A percentile compares a stretch with the other conserved stretches of the same genome.
These are phyloP conservation scores for Habropoda laboriosa DNA, from an alignment of 1,140 invertebrate species.

Conservation along the genomic window DNA sequence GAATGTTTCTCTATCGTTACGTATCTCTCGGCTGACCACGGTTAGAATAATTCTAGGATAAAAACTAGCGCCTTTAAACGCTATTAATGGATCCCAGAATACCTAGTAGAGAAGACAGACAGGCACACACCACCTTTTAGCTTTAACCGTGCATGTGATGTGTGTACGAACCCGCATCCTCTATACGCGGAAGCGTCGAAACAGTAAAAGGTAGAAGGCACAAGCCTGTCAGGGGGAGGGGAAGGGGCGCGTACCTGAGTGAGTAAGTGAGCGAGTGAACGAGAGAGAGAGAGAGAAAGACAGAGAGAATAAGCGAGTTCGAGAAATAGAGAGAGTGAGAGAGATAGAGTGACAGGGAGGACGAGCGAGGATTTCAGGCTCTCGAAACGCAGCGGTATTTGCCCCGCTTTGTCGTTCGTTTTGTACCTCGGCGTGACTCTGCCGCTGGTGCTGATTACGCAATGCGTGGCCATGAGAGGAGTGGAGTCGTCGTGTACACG, in stretches of 20 bases:
- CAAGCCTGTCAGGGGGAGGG: conserved; percentile 14
- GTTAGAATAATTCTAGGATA: conserved; percentile 51
- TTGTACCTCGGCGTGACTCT: conserved; percentile 73
- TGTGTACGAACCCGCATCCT: conserved; percentile 48
- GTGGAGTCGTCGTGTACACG: conserved; percentile 61
- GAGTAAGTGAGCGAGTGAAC: too few species aligned
- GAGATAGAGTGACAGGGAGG: conserved; percentile 35
- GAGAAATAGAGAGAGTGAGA: conserved; percentile 18
- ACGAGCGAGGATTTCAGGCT: conserved; percentile 58
- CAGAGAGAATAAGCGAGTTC: conserved; percentile 28
- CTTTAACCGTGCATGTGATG: conserved; percentile 23
- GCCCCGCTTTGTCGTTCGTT: conserved; percentile 73
- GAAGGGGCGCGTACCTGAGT: too few species aligned
- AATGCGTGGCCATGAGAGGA: conserved; percentile 80
- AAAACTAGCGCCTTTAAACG: conserved; percentile 39
- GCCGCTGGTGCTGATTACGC: conserved; percentile 77
- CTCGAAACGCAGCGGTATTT: conserved; percentile 70
- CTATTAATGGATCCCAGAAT: conserved; percentile 45
- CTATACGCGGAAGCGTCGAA: conserved; percentile 51
- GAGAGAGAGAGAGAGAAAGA: conserved; percentile 19
- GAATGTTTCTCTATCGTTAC: conserved; percentile 67
- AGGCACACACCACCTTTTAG: conserved; percentile 9
- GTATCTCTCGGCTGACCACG: conserved; percentile 54
- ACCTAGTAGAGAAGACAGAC: background rate
- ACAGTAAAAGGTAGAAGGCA: conserved; percentile 48